These are phyloP conservation scores for Brienomyrus brachyistius DNA, from an alignment of 2,113 vertebrate genomes.

Conservation along the genomic window DNA sequence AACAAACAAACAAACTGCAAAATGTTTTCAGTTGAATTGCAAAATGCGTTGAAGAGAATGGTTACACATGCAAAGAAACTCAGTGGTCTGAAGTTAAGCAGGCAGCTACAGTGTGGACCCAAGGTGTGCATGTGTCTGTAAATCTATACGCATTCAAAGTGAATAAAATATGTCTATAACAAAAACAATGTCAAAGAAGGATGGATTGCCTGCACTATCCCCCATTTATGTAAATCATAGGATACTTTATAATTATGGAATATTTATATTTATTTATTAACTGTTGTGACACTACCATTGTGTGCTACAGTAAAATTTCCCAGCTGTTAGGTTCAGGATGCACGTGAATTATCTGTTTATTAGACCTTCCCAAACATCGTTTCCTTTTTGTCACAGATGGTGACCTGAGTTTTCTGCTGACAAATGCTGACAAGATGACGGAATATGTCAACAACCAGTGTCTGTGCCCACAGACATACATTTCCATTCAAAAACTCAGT, in stretches of 20 bases:
- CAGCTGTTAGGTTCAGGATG: neutral
- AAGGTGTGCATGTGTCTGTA: neutral
- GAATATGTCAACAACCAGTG: neutral
- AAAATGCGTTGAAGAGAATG: neutral
- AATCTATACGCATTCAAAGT: neutral
- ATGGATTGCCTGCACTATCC: neutral
- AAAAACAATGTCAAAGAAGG: neutral
- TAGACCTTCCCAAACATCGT: neutral
- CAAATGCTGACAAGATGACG: neutral
- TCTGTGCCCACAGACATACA: neutral
- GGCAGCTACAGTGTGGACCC: neutral
- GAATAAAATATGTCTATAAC: neutral
- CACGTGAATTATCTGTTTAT: neutral
- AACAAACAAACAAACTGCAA: neutral
- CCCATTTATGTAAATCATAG: neutral
- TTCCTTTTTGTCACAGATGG: neutral
- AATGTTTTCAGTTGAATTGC: neutral
- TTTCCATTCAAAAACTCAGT: neutral
- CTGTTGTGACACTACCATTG: neutral
- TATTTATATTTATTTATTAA: neutral
- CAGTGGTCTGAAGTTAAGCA: neutral
- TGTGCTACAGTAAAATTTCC: neutral
- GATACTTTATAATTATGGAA: neutral
- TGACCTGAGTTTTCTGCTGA: neutral
- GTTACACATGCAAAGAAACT: neutral